phyloP scores from a whole-genome alignment of 2,113 vertebrate genomes.

The Merops nubicus region DNA sequence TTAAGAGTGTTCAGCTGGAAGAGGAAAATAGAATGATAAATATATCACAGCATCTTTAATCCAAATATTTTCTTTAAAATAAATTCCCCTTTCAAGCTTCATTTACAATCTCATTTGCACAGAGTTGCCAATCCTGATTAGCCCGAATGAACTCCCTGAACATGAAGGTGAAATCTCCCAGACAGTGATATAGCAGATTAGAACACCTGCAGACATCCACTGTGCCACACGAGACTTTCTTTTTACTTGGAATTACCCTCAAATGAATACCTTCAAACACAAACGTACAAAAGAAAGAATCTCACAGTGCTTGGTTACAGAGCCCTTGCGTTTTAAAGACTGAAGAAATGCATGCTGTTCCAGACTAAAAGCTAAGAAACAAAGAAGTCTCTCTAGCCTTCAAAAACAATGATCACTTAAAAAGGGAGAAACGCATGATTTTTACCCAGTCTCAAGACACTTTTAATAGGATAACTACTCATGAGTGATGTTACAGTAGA shows the following conservation, averaged over 20 bases:
- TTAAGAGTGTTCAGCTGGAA: background rate
- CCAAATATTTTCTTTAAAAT: constrained; percentile 22
- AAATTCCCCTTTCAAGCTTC: constrained; percentile 22
- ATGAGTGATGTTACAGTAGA: background rate
- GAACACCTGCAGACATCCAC: constrained; percentile 49
- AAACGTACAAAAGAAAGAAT: background rate
- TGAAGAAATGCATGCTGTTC: background rate
- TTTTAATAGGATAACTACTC: background rate
- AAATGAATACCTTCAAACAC: constrained; percentile 7
- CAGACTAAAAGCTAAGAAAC: background rate
- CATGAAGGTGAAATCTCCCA: constrained; percentile 21
- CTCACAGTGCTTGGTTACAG: background rate
- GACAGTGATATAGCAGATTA: background rate
- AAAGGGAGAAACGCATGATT: background rate
- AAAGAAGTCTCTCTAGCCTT: background rate
- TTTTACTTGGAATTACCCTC: constrained; percentile 31
- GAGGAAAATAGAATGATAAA: background rate
- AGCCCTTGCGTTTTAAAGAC: background rate
- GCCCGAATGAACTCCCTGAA: constrained; percentile 13
- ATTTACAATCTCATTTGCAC: constrained; percentile 27
- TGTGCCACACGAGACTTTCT: background rate
- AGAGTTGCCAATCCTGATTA: constrained; percentile 35
- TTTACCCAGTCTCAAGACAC: background rate
- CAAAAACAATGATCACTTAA: background rate
- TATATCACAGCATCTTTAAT: background rate